A percentile compares a stretch with the other conserved stretches of the same genome.
Evolutionary conservation across 2,797 vertebrate species (phyloP).

Genomic region (Enteromius unitaeniatus): DNA sequence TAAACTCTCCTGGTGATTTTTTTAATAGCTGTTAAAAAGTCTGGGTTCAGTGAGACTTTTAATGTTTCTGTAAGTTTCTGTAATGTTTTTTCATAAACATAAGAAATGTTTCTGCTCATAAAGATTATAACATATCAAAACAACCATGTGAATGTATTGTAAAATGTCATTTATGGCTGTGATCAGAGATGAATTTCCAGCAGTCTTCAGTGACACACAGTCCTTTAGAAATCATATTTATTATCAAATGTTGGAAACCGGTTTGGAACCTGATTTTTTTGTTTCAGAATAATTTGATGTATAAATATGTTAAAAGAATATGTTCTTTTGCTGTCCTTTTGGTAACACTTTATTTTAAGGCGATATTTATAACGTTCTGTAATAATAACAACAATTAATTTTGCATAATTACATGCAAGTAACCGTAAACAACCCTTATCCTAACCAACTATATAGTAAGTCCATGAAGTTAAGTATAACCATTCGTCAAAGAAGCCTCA

Average conservation of each 20-base stretch:
- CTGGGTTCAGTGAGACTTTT: neutral
- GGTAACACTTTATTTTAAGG: too few relatives aligned
- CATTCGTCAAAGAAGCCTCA: neutral
- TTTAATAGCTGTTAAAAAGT: neutral
- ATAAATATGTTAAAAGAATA: neutral
- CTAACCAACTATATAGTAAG: too few relatives aligned
- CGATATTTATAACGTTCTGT: too few relatives aligned
- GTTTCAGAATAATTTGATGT: neutral
- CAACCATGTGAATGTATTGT: neutral
- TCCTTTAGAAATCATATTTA: neutral
- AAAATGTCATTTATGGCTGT: neutral
- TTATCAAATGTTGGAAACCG: neutral
- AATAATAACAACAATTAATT: too few relatives aligned
- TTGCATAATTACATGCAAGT: too few relatives aligned
- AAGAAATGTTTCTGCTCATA: neutral
- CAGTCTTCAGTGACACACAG: neutral
- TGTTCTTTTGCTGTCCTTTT: neutral
- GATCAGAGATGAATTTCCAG: neutral
- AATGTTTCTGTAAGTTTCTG: too few relatives aligned
- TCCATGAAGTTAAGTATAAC: too few relatives aligned
- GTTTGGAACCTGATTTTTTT: neutral
- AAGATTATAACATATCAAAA: neutral
- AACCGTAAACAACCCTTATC: too few relatives aligned
- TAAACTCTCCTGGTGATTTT: neutral
- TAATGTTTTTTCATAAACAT: too few relatives aligned